These are phyloP conservation scores for Elaphurus davidianus DNA, from an alignment of 2,113 vertebrate genomes.

Conservation along the genomic window DNA sequence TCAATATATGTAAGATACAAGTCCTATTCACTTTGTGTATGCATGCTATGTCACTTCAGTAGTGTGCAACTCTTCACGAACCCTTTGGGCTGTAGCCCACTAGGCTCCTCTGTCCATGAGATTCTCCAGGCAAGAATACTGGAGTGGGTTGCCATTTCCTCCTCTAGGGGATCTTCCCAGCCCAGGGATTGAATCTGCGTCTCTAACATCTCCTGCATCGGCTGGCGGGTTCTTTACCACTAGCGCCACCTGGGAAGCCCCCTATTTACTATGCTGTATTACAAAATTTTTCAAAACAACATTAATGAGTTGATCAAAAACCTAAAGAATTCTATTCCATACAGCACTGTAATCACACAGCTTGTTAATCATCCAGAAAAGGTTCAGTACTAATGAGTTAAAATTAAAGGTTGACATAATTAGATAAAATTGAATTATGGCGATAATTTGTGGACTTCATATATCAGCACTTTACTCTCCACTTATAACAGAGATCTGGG, in stretches of 20 bases:
- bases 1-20: neutral
- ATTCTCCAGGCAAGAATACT: neutral
- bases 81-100: neutral
- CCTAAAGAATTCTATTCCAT: neutral
- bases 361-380: neutral
- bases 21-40: neutral
- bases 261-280: neutral
- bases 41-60: neutral
- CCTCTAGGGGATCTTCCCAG: neutral
- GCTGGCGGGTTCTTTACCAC: neutral
- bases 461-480: neutral
- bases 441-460: neutral
- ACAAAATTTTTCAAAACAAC: neutral
- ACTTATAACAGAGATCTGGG: neutral
- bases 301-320: neutral
- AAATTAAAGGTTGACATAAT: slow-evolving; percentile 18
- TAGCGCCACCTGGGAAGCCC: neutral
- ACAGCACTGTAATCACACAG: neutral
- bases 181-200: neutral
- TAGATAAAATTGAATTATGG: neutral
- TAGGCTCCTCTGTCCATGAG: neutral
- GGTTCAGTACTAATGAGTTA: neutral
- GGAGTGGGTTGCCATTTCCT: neutral
- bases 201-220: neutral
- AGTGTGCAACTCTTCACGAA: neutral